Conservation (phyloP, 37 sponge, comb jelly and placozoan species). For the Beroe forskalii region DNA sequence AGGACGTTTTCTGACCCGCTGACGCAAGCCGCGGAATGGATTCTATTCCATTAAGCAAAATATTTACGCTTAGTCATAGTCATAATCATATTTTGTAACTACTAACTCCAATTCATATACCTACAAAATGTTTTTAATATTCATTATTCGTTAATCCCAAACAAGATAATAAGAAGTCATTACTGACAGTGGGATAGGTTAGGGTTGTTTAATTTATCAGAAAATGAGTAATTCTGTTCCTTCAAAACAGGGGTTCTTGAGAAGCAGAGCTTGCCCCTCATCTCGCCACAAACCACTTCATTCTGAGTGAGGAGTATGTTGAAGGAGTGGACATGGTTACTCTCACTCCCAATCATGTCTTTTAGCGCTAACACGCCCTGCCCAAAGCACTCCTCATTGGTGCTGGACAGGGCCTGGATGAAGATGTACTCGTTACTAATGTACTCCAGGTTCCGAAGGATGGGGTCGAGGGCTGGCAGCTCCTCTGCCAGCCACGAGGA, state of each 20-base stretch:
- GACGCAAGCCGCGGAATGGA: too few species aligned
- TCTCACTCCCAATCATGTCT: neutral
- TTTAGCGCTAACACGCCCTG: neutral
- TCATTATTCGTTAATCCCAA: too few species aligned
- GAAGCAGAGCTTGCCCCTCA: conserved; percentile 8
- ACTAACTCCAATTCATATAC: too few species aligned
- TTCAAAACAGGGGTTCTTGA: neutral
- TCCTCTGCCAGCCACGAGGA: neutral
- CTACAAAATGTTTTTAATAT: too few species aligned
- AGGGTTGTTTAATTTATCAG: neutral
- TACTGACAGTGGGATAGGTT: too few species aligned
- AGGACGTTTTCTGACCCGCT: too few species aligned
- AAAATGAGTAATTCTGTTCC: neutral
- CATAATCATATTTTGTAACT: too few species aligned
- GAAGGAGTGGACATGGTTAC: neutral
- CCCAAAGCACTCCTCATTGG: conserved; percentile 1
- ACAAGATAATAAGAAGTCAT: too few species aligned
- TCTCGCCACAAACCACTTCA: conserved; percentile 17
- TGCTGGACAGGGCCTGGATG: conserved; percentile 1
- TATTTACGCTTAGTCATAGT: too few species aligned
- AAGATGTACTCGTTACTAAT: conserved; percentile 22
- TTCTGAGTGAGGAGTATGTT: neutral
- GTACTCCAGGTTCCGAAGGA: conserved; percentile 5
- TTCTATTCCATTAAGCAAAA: too few species aligned
- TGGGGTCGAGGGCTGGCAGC: neutral